Percentiles rank a stretch among this genome's conserved stretches.
Conservation (phyloP, 2,113 vertebrate genomes). For the Brevimyrus niger region DNA sequence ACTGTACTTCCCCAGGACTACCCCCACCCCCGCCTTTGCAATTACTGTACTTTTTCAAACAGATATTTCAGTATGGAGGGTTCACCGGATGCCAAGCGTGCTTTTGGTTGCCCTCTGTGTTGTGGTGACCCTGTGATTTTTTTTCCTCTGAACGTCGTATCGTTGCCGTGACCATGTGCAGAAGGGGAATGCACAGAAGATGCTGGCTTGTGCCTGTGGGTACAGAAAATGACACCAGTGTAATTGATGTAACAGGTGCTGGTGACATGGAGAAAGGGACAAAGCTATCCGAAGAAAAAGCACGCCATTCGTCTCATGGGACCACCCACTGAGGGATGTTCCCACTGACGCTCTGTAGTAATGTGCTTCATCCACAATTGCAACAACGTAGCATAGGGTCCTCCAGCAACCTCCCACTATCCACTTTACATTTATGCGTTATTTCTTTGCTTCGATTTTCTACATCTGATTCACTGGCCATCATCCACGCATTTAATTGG, state of each 20-base stretch:
- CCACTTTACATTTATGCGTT: not conserved
- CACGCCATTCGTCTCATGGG: not conserved
- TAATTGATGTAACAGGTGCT: slow-evolving; percentile 3
- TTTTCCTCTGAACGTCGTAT: not conserved
- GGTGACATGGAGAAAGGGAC: not conserved
- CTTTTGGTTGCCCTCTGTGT: not conserved
- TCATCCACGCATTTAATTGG: not conserved
- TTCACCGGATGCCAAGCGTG: not conserved
- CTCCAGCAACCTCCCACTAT: not conserved
- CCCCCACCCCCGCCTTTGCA: not conserved
- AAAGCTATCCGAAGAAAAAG: no score
- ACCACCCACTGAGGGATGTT: not conserved
- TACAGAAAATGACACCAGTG: not conserved
- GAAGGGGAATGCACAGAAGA: not conserved
- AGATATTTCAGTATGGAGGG: not conserved
- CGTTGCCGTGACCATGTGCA: not conserved
- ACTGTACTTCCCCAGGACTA: not conserved
- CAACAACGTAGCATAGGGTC: not conserved
- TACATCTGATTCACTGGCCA: not conserved
- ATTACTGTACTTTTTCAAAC: not conserved
- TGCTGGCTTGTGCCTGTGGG: not conserved
- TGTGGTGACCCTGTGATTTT: slow-evolving; percentile 6
- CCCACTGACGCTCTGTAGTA: not conserved
- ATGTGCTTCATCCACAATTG: not conserved
- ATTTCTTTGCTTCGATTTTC: not conserved